Percentiles rank a stretch among this genome's conserved stretches.
These are phyloP conservation scores for Aleadryas rufinucha DNA, from an alignment of 2,113 vertebrate species.

Conservation along the genomic window DNA sequence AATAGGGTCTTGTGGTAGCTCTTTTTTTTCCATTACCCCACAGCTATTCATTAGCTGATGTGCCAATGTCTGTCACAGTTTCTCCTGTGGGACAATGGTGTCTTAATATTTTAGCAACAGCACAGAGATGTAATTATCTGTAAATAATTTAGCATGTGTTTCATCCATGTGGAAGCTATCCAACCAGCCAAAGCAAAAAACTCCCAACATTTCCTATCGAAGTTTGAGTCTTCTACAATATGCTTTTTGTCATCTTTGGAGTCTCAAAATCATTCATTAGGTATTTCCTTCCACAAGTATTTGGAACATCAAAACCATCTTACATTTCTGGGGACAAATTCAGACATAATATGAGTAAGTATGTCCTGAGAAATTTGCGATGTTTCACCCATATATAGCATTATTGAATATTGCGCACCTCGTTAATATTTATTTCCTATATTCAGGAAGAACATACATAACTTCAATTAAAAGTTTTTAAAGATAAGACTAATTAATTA, in stretches of 20 bases:
- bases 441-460: not conserved
- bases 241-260: slow-evolving; percentile 53
- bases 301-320: not conserved
- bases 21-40: slow-evolving; percentile 37
- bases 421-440: not conserved
- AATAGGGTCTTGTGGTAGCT: slow-evolving; percentile 10
- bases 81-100: slow-evolving; percentile 69
- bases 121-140: slow-evolving; percentile 72
- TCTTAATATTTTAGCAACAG: slow-evolving; percentile 79
- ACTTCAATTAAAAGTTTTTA: not conserved
- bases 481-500: not conserved
- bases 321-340: not conserved
- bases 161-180: slow-evolving; percentile 71
- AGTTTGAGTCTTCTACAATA: slow-evolving; percentile 31
- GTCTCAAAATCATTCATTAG: slow-evolving; percentile 41
- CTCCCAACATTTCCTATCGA: slow-evolving; percentile 23
- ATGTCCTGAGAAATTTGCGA: not conserved
- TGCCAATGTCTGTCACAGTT: slow-evolving; percentile 58
- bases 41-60: slow-evolving; percentile 66
- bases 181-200: slow-evolving; percentile 64
- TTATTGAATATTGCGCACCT: not conserved
- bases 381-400: not conserved
- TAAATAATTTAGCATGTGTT: slow-evolving; percentile 77
- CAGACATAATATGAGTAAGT: not conserved
- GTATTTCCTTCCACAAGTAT: slow-evolving; percentile 42